Evolutionary conservation across 2,113 vertebrate genomes (phyloP).

Genomic region (Tringa solitaria): DNA sequence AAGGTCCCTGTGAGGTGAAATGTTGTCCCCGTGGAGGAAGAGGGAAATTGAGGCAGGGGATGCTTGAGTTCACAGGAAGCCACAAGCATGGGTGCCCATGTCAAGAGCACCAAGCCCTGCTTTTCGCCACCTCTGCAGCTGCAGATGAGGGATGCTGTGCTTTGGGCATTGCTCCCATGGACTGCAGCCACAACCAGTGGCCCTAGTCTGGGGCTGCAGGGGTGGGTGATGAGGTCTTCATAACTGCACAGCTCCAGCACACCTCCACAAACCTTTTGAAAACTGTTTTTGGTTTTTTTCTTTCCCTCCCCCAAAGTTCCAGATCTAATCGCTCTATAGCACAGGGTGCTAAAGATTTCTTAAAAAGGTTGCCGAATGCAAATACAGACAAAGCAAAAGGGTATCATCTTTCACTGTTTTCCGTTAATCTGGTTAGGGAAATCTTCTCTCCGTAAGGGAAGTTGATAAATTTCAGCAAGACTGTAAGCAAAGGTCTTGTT

Average conservation of each 20-base stretch:
- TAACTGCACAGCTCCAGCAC: not conserved
- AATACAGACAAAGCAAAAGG: not conserved
- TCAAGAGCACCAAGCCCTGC: not conserved
- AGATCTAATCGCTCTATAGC: not conserved
- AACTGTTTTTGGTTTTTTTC: not conserved
- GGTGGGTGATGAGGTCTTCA: not conserved
- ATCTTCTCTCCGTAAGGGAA: not conserved
- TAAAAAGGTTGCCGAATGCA: not conserved
- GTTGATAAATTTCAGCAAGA: not conserved
- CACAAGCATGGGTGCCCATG: rapidly evolving
- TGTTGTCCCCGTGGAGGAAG: not conserved
- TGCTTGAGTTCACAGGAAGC: not conserved
- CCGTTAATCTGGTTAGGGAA: not conserved
- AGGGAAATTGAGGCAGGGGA: not conserved
- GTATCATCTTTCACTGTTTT: not conserved
- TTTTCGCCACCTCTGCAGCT: not conserved
- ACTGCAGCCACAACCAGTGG: not conserved
- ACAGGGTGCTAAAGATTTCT: not conserved
- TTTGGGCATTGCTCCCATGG: rapidly evolving
- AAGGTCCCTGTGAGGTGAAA: not conserved
- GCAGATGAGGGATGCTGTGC: not conserved
- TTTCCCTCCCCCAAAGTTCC: not conserved
- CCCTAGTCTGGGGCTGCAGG: not conserved
- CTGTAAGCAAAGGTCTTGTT: not conserved
- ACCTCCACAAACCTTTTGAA: not conserved